Base-by-base conservation (phyloP, 2,113 vertebrate genomes). In the Dendrocopos noguchii region DNA sequence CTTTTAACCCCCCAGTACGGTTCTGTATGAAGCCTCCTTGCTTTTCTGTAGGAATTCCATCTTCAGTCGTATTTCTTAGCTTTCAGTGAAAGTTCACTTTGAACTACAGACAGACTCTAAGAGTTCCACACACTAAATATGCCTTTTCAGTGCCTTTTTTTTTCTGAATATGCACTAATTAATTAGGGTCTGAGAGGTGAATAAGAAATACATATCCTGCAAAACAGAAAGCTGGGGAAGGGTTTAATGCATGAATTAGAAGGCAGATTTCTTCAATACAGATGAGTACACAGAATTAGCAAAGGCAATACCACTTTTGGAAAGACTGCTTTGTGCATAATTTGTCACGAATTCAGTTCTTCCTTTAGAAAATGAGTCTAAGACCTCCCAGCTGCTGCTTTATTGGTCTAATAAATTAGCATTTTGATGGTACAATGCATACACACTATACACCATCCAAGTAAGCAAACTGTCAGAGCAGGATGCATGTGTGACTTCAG, bases 321-420 rank as follows among this genome's bases (percentile, higher is more conserved):
- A 95, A 94, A 96, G 87, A 82, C 72, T 89, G 84, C 78, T 94
- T 89, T 56, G 92, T 80, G 94, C 56, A 29, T 85, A 94, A 96
- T 96, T 94, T 96, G 91, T 80, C 78, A 91, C 39, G 84, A 96
- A 95, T 96, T 96, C 94, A 80, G 94, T 94, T 94, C 94, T 47
- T 96, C 92, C 94, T 95, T 93, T 90, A 95, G 90, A 96, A 96
- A 96, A 97, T 91, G 88, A 97, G 90, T 91, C 64, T 92, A 95
- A 96, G 91, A 87, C 95, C 91, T 94, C 94, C 93, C 96, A 97
- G 96, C 93, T 96, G 95, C 90, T 94, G 94, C 93, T 94, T 96
- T 96, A 94, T 90, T 81, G 91, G 91, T 94, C 92, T 95, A 93
- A 95, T 88, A 91, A 96, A 97, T 96, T 92, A 63, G 53, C 94